These are phyloP conservation scores for Tetramorium simillimum DNA, from an alignment of 1,140 invertebrate species.

Conservation along the genomic window DNA sequence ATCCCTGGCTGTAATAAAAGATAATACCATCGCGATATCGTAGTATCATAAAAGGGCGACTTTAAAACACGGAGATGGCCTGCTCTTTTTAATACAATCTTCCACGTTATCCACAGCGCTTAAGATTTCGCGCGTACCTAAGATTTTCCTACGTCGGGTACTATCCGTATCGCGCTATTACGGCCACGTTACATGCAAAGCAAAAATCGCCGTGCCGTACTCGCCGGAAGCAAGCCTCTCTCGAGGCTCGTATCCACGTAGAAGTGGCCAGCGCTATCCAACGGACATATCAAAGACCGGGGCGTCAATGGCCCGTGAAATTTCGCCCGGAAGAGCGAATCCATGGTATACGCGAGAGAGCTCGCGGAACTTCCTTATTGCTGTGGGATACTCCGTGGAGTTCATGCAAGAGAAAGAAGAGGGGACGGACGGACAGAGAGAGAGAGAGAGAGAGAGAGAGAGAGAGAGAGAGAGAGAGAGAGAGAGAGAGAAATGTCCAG, in stretches of 20 bases:
- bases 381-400: conserved; percentile 4
- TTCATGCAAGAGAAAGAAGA: neutral
- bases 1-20: neutral
- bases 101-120: conserved; percentile 15
- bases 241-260: conserved; percentile 30
- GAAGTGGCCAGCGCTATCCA: conserved; percentile 26
- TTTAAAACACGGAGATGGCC: neutral
- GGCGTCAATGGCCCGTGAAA: conserved; percentile 63
- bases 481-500: conserved; percentile 27
- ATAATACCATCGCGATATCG: neutral
- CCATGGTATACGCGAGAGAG: conserved; percentile 29
- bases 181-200: conserved; percentile 33
- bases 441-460: too few species aligned
- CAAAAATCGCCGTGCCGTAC: conserved; percentile 47
- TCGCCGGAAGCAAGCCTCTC: conserved; percentile 4
- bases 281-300: conserved; percentile 46
- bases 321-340: conserved; percentile 53
- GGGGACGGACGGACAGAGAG: neutral
- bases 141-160: conserved; percentile 11
- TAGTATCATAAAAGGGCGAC: neutral
- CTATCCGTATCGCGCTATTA: conserved; percentile 29
- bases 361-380: conserved; percentile 61
- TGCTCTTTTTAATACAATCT: neutral
- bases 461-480: too few species aligned
- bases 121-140: conserved; percentile 16